Base-by-base conservation (phyloP, 2,113 vertebrate species). In the Pangasianodon gigas region DNA sequence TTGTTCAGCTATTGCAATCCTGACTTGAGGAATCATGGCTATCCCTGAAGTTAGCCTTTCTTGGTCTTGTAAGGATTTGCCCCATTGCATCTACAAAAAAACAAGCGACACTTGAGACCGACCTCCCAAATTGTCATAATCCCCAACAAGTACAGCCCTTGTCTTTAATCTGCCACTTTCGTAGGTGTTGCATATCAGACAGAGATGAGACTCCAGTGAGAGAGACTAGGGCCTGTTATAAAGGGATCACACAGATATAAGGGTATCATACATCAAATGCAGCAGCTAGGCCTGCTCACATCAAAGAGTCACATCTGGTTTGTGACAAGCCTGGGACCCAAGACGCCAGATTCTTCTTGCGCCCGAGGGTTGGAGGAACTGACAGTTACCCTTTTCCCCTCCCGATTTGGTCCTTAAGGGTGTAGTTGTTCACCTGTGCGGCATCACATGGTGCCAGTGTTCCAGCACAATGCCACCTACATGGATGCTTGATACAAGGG, bases 261-360 rank as follows among this genome's bases (percentile, higher is more conserved):
- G 82, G 81, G 85, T 92, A 92, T 91, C 91, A 91, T 91, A 93
- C 94, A 93, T 93, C 93, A 94, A 90, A 93, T 91, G 60, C 89
- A 87, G 87, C 80, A 85, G 86, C 84, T 65, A 75, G 44, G 54
- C 84, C 69, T 80, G 69, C 71, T 85, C 54, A 94, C 93, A 94
- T 95, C 94, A 94, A 95, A 95, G 90, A 81, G 77, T 91, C 90
- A 86, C 92, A 91, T 93, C 91, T 93, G 92, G 93, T 92, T 93
- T 82, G 41, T 74, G 85, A 93, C 87, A 91, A 37, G 90, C 60
- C 81, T 87, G 86, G 65, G 86, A 90, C 65, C 75, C 14, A 60
- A 71, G 87, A 86, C 52, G 29, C 80, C 79, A 44, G 79, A 91
- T 86, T 90, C 65, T 83, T 10, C 65, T 84, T 79, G 62, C 41